phyloP scores from a whole-genome alignment of 1,140 invertebrate species.

The Panagrolaimus sp. region DNA sequence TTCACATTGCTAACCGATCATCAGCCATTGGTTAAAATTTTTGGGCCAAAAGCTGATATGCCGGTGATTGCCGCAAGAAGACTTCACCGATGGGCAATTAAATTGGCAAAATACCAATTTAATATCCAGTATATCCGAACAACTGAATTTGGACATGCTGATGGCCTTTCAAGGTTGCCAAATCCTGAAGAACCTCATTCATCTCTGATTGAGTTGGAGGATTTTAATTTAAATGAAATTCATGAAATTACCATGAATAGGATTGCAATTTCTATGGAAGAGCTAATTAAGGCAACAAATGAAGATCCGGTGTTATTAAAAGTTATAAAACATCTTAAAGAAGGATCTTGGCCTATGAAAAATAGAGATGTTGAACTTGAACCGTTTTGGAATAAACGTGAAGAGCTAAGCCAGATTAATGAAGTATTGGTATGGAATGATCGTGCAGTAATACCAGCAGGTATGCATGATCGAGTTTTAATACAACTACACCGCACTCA shows the following conservation, averaged over 20 bases:
- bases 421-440: neutral
- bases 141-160: constrained; percentile 16
- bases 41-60: constrained; percentile 55
- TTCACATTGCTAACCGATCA: constrained; percentile 63
- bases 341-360: neutral
- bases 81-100: constrained; percentile 53
- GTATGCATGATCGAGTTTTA: constrained; percentile 35
- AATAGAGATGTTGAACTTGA: neutral
- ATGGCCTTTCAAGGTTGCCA: constrained; percentile 25
- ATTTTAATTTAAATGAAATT: constrained; percentile 22
- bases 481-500: constrained; percentile 48
- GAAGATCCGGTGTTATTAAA: neutral
- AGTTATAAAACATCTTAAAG: neutral
- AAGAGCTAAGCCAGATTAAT: neutral
- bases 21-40: constrained; percentile 60
- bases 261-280: constrained; percentile 50
- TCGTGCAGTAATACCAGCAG: constrained; percentile 34
- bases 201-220: constrained; percentile 25
- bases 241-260: constrained; percentile 27
- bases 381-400: neutral
- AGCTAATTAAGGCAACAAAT: constrained; percentile 21
- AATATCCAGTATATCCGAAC: constrained; percentile 36
- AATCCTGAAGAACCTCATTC: neutral
- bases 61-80: constrained; percentile 52
- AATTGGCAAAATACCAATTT: constrained; percentile 44